phyloP scores from a whole-genome alignment of 2,113 vertebrate genomes.

The Cyphomyrus discorhynchus region DNA sequence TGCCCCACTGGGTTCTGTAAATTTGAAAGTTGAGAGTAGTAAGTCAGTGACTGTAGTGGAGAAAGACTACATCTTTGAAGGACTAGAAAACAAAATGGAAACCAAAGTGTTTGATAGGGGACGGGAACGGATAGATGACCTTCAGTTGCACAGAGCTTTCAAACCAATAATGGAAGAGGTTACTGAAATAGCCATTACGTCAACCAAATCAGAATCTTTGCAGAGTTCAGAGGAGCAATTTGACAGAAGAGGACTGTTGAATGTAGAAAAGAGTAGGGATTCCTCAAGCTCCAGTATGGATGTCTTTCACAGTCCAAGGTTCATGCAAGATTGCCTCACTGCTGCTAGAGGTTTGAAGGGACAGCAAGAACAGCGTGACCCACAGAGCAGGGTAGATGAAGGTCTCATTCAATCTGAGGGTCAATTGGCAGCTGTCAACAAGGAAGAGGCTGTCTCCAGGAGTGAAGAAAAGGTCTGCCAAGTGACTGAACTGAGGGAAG shows the following conservation, averaged over 20 bases:
- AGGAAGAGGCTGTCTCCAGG: slow-evolving; percentile 10
- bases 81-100: neutral
- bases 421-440: slow-evolving; percentile 16
- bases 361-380: neutral
- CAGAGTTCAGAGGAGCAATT: neutral
- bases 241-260: slow-evolving; percentile 5
- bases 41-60: neutral
- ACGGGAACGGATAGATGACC: neutral
- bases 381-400: neutral
- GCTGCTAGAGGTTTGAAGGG: neutral
- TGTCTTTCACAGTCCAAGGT: neutral
- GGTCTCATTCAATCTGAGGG: slow-evolving; percentile 18
- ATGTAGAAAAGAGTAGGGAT: neutral
- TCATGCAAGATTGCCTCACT: neutral
- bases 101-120: neutral
- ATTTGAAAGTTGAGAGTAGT: neutral
- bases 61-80: neutral
- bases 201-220: slow-evolving; percentile 18
- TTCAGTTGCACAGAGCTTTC: neutral
- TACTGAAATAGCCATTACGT: neutral
- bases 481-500: neutral
- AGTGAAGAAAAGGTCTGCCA: neutral
- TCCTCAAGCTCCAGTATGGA: neutral
- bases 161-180: neutral
- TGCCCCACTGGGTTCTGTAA: neutral